Evolutionary conservation across 2,113 vertebrate genomes (phyloP), one percentile per base, ranked within the genome.

Genomic region (Ammodytes marinus): DNA sequence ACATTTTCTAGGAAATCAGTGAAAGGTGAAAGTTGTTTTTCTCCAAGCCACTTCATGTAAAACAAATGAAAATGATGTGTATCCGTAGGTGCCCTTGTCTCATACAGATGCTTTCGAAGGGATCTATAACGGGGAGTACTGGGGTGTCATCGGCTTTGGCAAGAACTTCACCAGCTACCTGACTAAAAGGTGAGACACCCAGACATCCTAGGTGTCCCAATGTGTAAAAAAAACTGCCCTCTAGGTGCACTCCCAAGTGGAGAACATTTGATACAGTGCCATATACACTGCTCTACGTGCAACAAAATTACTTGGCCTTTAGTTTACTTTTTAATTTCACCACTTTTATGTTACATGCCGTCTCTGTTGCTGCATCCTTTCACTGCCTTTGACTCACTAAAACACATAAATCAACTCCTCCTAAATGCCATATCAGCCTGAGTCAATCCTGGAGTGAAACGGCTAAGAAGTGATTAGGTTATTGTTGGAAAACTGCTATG

Each of bases 121-220:
- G 7, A 74, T 93, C 81, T 69, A 77, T 64, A 91, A 95, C 2
- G 95, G 95, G 27, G 90, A 95, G 68, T 96, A 95, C 71, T 95
- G 95, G 95, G 95, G 91, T 0, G 71, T 95, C 85, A 87, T 96
- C 5, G 93, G 91, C 74, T 95, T 96, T 52, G 93, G 95, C 12
- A 59, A 94, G 84, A 95, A 96, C 88, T 96, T 96, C 89, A 94
- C 94, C 86, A 94, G 87, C 79, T 94, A 93, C 84, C 72, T 96
- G 84, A 92, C 89, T 4, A 95, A 92, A 83, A 93, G 95, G 95
- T 96, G 76, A 91, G 77, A 63, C 0, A 57, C 27, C 27, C 27
- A 27, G 27, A 27, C 27, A 27, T 27, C 27, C 27, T 27, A 27
- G 27, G 27, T 27, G 27, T 27, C 27, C 27, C 27, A 27, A 27